Conservation (phyloP, 2,888 invertebrate genomes). For the Himalopsyche tibetana region DNA sequence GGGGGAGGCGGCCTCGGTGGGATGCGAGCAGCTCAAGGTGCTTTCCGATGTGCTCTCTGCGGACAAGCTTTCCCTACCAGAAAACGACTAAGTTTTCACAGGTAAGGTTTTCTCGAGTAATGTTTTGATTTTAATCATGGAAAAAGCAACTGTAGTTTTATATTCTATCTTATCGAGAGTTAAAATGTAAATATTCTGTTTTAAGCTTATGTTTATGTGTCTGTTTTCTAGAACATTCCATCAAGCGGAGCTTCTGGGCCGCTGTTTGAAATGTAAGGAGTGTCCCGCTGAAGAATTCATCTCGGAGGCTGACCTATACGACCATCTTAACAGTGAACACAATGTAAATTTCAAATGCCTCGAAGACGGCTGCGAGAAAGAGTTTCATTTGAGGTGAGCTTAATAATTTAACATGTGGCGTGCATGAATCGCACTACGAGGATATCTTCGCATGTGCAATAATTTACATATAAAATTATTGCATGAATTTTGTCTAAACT, state of each 20-base stretch:
- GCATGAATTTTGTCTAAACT: too few species aligned
- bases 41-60: conserved; percentile 61
- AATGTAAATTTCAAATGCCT: conserved; percentile 75
- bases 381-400: conserved; percentile 72
- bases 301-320: conserved; percentile 74
- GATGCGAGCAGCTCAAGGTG: conserved; percentile 41
- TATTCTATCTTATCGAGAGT: not conserved
- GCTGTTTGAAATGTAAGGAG: conserved; percentile 52
- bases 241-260: conserved; percentile 59
- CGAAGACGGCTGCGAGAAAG: conserved; percentile 72
- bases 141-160: too few species aligned
- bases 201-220: too few species aligned
- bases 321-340: conserved; percentile 76
- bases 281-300: conserved; percentile 67
- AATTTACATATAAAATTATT: too few species aligned
- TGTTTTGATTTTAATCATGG: too few species aligned
- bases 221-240: conserved; percentile 60
- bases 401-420: too few species aligned
- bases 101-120: conserved; percentile 39
- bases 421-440: too few species aligned
- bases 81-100: conserved; percentile 58
- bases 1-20: conserved; percentile 45
- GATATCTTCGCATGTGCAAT: too few species aligned
- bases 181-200: not conserved
- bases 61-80: conserved; percentile 61